Percentiles rank a stretch among this genome's conserved stretches.
Evolutionary conservation across 2,113 vertebrate species (phyloP).

Genomic region (Telmatochromis sp.): DNA sequence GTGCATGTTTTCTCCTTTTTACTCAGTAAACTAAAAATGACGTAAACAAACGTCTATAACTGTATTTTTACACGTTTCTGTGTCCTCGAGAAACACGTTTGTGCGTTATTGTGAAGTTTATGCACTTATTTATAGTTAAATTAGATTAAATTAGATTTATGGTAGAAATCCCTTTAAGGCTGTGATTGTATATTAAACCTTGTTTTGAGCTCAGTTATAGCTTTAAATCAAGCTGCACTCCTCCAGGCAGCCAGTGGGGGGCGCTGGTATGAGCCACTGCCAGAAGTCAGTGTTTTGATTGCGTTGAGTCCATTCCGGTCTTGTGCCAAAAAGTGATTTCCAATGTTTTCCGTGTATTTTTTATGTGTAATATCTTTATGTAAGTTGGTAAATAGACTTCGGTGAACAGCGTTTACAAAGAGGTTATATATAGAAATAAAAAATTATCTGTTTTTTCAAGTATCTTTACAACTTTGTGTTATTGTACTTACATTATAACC

Average conservation of each 20-base stretch:
- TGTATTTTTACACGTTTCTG: not conserved
- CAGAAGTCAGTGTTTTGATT: not conserved
- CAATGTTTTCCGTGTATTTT: no score
- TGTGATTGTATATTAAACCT: not conserved
- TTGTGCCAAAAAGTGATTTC: no score
- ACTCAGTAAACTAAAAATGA: not conserved
- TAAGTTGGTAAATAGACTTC: no score
- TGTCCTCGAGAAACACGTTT: not conserved
- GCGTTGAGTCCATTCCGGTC: rapidly evolving
- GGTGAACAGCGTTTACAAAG: no score
- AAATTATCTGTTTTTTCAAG: no score
- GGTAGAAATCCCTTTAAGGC: rapidly evolving
- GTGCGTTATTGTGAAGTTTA: not conserved
- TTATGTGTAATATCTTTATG: no score
- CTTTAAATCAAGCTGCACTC: not conserved
- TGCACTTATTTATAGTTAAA: not conserved
- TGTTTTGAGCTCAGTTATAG: not conserved
- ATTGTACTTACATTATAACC: no score
- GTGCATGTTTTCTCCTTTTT: not conserved
- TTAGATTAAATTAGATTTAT: not conserved
- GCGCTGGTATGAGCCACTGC: not conserved
- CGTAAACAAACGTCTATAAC: not conserved
- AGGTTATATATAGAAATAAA: no score
- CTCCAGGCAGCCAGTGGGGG: not conserved
- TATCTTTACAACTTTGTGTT: no score